These are phyloP conservation scores for Neotragus pygmaeus DNA, from an alignment of 2,113 vertebrate species.

Conservation along the genomic window DNA sequence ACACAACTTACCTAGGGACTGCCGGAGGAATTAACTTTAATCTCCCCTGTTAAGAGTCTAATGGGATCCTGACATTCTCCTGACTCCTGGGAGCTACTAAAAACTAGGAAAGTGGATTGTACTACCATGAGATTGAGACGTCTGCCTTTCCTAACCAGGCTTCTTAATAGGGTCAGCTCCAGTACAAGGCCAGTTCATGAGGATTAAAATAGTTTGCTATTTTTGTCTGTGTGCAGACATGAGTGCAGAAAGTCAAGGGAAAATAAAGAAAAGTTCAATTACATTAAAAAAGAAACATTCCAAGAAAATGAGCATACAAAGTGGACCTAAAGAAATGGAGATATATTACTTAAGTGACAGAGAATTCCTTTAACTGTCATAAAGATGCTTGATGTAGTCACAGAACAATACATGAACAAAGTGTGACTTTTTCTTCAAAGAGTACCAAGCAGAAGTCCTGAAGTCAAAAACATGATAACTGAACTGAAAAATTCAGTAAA, in stretches of 20 bases:
- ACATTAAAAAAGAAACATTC: not conserved
- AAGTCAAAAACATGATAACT: too few relatives aligned
- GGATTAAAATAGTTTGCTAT: not conserved
- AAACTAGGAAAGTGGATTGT: not conserved
- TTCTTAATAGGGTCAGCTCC: not conserved
- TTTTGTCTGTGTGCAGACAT: not conserved
- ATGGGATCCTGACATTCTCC: not conserved
- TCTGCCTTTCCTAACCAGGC: not conserved
- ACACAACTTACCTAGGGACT: not conserved
- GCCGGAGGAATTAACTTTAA: not conserved
- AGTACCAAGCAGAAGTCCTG: not conserved
- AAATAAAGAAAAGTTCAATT: not conserved
- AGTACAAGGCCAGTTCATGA: not conserved
- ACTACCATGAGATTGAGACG: not conserved
- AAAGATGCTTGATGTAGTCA: not conserved
- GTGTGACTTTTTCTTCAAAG: not conserved
- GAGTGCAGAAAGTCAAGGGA: not conserved
- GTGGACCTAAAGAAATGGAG: not conserved
- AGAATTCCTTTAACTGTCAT: not conserved
- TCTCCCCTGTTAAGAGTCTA: not conserved
- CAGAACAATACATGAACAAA: not conserved
- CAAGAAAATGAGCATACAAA: not conserved
- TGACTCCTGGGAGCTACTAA: not conserved
- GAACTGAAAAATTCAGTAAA: too few relatives aligned
- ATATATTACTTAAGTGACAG: not conserved